Conservation (phyloP, 2,797 vertebrate genomes). For the Takifugu ocellatus region DNA sequence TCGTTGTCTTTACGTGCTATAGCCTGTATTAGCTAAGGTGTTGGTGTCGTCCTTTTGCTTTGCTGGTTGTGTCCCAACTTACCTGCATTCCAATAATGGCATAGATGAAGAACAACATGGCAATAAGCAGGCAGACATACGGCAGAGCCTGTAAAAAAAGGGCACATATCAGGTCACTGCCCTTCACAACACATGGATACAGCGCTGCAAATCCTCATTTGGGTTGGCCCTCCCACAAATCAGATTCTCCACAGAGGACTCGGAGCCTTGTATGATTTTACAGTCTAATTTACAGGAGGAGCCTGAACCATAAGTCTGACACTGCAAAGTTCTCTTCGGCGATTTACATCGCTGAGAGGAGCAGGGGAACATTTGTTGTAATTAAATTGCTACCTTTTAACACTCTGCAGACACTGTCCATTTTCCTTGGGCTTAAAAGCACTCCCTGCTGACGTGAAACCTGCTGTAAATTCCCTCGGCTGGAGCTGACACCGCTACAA, state of each 20-base stretch:
- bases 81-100: constrained; percentile 99
- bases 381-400: constrained; percentile 59
- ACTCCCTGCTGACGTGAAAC: constrained; percentile 54
- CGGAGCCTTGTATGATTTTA: constrained; percentile 23
- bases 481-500: constrained; percentile 19
- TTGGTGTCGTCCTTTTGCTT: neutral
- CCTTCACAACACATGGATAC: neutral
- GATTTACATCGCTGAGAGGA: constrained; percentile 36
- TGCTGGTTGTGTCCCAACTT: constrained; percentile 39
- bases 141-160: constrained; percentile 84
- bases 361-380: constrained; percentile 34
- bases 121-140: constrained; percentile 96
- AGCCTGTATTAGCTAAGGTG: too few relatives aligned
- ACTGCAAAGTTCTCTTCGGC: constrained; percentile 29
- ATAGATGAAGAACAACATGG: constrained; percentile 99
- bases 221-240: constrained; percentile 14
- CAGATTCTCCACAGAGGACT: constrained; percentile 26
- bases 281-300: constrained; percentile 21
- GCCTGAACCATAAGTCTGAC: constrained; percentile 16
- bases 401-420: constrained; percentile 42
- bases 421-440: constrained; percentile 60
- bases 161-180: constrained; percentile 5
- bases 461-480: constrained; percentile 40
- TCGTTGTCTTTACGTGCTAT: too few relatives aligned
- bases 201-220: neutral